Conservation (phyloP, 2,113 vertebrate species). For the Columba livia region DNA sequence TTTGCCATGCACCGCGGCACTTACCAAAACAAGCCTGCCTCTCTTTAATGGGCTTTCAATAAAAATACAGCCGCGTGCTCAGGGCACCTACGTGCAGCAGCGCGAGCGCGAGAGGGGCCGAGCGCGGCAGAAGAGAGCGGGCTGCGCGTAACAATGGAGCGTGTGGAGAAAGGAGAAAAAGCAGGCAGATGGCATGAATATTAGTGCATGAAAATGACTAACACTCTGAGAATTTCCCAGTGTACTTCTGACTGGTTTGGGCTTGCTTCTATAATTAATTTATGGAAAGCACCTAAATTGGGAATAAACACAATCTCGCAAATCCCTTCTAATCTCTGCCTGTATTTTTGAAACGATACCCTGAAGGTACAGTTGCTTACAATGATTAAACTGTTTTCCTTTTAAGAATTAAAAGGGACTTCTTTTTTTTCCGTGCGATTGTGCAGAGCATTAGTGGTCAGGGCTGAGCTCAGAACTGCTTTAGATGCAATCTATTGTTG, state of each 20-base stretch:
- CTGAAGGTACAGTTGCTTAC: conserved; percentile 58
- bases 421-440: background rate
- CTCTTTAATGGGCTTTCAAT: background rate
- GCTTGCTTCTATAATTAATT: conserved; percentile 72
- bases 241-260: conserved; percentile 49
- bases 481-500: background rate
- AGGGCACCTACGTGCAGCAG: background rate
- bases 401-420: conserved; percentile 44
- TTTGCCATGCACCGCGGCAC: background rate
- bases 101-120: background rate
- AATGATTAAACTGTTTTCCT: conserved; percentile 65
- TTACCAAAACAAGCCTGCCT: background rate
- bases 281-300: conserved; percentile 73
- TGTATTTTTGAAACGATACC: conserved; percentile 38
- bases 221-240: conserved; percentile 72
- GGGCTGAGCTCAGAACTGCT: background rate
- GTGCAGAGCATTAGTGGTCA: conserved; percentile 1
- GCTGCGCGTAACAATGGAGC: background rate
- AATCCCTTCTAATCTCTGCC: conserved; percentile 72
- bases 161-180: background rate
- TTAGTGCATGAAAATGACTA: conserved; percentile 70
- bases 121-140: background rate
- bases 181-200: conserved; percentile 71
- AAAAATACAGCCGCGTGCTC: background rate
- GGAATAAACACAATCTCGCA: conserved; percentile 68